These are phyloP conservation scores for Fukomys damarensis DNA, from an alignment of 2,113 vertebrate species.

Conservation along the genomic window DNA sequence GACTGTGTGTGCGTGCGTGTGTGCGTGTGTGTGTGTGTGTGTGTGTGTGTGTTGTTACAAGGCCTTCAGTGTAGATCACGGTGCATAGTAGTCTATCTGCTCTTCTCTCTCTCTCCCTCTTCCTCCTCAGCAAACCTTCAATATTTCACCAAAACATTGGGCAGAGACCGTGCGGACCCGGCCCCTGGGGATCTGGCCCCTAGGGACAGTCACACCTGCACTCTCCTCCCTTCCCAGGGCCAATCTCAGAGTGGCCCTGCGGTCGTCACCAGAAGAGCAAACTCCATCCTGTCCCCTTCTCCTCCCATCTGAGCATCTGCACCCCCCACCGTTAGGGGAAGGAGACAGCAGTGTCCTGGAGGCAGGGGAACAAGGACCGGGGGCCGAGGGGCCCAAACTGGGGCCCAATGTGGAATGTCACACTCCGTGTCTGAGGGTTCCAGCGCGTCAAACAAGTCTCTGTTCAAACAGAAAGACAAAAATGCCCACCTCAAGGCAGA, in stretches of 20 bases:
- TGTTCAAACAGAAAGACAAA: background rate
- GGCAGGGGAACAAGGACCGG: background rate
- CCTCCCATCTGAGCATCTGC: background rate
- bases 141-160: background rate
- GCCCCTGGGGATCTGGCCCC: background rate
- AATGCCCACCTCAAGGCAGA: background rate
- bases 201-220: no score
- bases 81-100: background rate
- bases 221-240: background rate
- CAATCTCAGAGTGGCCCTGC: background rate
- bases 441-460: background rate
- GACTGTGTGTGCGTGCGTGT: background rate
- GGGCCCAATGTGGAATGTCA: background rate
- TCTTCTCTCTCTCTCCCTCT: background rate
- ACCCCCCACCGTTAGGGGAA: rapidly evolving
- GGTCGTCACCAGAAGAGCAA: background rate
- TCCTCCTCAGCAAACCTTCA: background rate
- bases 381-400: background rate
- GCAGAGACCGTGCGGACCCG: background rate
- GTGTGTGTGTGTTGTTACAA: background rate
- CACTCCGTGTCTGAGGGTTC: rapidly evolving
- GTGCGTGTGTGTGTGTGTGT: no score
- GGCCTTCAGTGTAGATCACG: background rate
- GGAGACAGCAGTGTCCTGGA: rapidly evolving
- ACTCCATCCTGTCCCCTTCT: no score